A percentile compares a stretch with the other conserved stretches of the same genome.
These are phyloP conservation scores for Patella pellucida DNA, from an alignment of 2,888 invertebrate species.

Conservation along the genomic window DNA sequence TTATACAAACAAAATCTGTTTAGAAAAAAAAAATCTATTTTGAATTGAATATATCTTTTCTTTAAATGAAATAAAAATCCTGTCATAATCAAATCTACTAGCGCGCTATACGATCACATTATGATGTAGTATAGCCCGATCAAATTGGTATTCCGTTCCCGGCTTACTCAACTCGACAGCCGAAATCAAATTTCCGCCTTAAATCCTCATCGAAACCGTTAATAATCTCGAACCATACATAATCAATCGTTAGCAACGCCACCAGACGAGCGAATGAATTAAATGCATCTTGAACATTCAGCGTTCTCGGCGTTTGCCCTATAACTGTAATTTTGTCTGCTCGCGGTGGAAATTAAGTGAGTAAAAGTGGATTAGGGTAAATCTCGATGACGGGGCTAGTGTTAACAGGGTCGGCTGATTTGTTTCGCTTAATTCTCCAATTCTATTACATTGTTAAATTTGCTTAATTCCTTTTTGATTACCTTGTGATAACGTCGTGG, in stretches of 20 bases:
- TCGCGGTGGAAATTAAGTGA: constrained; percentile 27
- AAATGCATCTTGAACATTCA: background rate
- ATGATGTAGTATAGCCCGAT: background rate
- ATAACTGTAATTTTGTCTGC: constrained; percentile 25
- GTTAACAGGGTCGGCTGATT: constrained; percentile 2
- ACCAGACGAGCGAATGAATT: constrained; percentile 4
- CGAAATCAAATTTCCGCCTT: constrained; percentile 7
- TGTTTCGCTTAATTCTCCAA: background rate
- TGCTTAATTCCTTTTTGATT: constrained; percentile 7
- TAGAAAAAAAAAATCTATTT: no score
- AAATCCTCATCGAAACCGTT: background rate
- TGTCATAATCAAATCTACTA: no score
- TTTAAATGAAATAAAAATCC: no score
- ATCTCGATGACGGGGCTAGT: constrained; percentile 3
- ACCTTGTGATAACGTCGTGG: background rate
- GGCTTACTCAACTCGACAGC: constrained; percentile 7
- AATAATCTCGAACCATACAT: background rate
- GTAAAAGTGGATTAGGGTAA: constrained; percentile 24
- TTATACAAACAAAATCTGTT: no score
- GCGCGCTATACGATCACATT: no score
- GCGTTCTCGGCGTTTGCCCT: constrained; percentile 5
- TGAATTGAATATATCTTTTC: no score
- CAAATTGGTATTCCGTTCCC: constrained; percentile 3
- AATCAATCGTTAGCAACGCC: background rate
- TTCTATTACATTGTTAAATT: constrained; percentile 12